Evolutionary conservation across 1,140 invertebrate species (phyloP), one percentile per base, ranked within the genome.

Genomic region (Bombus turneri): DNA sequence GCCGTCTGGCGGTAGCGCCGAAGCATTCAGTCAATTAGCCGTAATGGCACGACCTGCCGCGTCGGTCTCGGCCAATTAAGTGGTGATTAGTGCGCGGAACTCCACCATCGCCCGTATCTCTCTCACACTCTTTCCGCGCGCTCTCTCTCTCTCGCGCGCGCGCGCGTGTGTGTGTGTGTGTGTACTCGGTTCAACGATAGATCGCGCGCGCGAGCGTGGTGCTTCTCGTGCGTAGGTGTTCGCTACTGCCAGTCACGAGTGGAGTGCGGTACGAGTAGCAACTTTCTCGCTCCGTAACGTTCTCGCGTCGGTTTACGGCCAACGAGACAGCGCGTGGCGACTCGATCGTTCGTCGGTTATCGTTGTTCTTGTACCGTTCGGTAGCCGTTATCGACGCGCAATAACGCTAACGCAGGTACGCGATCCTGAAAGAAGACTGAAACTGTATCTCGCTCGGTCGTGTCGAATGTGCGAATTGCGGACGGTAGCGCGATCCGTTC

Each of bases 61-160:
- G 88, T 91, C 90, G 86, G 91, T 88, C 84, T 84, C 82, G 90
- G 87, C 86, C 91, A 91, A 93, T 93, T 92, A 91, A 90, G 90
- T 89, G 90, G 90, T 93, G 91, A 91, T 91, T 92, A 89, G 91
- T 93, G 92, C 87, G 90, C 86, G 87, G 66, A 75, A 73, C 86
- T 85, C 81, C 79, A 43, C 82, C 87, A 86, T 87, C 85, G 34
- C 64, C 34, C 53, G 43, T 81, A 73, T 81, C 69, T 72, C 53
- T 59, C 68, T 64, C 77, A 6, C 69, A 12, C 66, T 12, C 41
- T 47, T 37, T 73, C 37, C 31, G 9, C 41, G 15, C 59, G 47
- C 66, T n/a, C 5, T 13, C 43, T 25, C 34, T n/a, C n/a, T n/a
- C n/a, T n/a, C n/a, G 53, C n/a, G n/a, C 15, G 37, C 53, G 59